Base-by-base conservation (phyloP, 2,113 vertebrate species). In the Misgurnus anguillicaudatus region DNA sequence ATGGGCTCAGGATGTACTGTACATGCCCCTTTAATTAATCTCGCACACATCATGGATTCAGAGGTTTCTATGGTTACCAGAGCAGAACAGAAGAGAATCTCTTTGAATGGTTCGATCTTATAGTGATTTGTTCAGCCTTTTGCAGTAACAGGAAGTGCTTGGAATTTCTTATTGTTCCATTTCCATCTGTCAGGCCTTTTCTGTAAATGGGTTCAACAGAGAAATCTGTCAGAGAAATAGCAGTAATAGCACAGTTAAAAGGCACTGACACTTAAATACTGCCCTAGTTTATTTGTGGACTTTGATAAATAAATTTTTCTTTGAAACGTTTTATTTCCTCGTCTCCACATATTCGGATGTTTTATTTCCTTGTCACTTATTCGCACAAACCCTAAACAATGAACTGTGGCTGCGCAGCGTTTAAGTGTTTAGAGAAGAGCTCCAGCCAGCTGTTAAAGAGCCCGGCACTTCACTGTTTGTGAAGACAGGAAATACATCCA, bases 401-500 rank as follows among this genome's bases (percentile, higher is more conserved):
- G 53, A 75, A 61, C 39, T 81, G 79, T 79, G 71, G 60, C 58
- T 84, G 71, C 47, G 45, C 67, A 77, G 80, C 21, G 21, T 79
- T 84, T 42, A 63, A 80, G 82, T 84, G 79, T 84, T 78, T 57
- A 78, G 74, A 78, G 77, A 81, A 84, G 79, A 75, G 39, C 76
- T 76, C 67, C 48, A 84, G 76, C 77, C 85, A 76, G 78, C 82
- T 81, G 80, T 80, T 84, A 62, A 65, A 75, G 80, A 74, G 71
- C 13, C 80, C 55, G 71, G 63, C 75, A 77, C 80, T 82, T 62
- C 75, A 75, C 73, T 79, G 66, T 80, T 80, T 87, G 75, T 78
- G 73, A 39, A 82, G 79, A 66, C 84, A 85, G 82, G 69, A 86
- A 84, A 79, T 82, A 72, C 67, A 70, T 48, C 81, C 78, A 79